Conservation (phyloP, 2,888 invertebrate genomes). For the Cordylochernes scorpioides region DNA sequence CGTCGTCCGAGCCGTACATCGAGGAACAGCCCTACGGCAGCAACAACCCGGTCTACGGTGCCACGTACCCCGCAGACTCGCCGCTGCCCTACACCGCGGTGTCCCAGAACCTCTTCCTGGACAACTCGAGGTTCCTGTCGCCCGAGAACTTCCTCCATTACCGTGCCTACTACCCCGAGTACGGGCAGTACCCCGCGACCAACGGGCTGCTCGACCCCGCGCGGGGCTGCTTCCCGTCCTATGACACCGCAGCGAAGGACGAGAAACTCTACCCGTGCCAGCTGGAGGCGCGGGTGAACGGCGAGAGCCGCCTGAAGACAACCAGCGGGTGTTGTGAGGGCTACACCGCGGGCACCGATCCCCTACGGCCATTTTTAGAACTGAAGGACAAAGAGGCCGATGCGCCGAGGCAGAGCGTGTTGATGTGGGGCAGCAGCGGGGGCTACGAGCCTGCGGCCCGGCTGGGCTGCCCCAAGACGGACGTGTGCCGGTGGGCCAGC, state of each 20-base stretch:
- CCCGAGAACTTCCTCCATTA: slow-evolving; percentile 74
- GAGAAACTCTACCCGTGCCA: slow-evolving; percentile 35
- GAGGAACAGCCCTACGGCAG: slow-evolving; percentile 8
- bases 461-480: slow-evolving; percentile 9
- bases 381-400: slow-evolving; percentile 5
- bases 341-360: slow-evolving; percentile 5
- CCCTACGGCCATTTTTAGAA: slow-evolving; percentile 7
- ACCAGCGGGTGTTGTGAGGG: slow-evolving; percentile 13
- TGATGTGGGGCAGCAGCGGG: slow-evolving; percentile 50
- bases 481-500: slow-evolving; percentile 11
- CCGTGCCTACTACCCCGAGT: slow-evolving; percentile 9
- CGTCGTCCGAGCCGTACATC: slow-evolving; percentile 12
- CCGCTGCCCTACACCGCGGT: slow-evolving; percentile 8
- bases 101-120: slow-evolving; percentile 14
- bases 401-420: slow-evolving; percentile 47
- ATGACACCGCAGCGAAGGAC: slow-evolving; percentile 13
- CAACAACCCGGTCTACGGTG: slow-evolving; percentile 23
- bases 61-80: slow-evolving; percentile 29
- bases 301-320: slow-evolving; percentile 7
- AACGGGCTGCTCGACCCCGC: slow-evolving; percentile 52
- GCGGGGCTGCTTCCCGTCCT: slow-evolving; percentile 18
- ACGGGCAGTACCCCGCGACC: slow-evolving; percentile 18
- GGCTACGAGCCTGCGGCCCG: slow-evolving; percentile 7
- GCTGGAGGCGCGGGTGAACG: slow-evolving; percentile 22
- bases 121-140: slow-evolving; percentile 34